Evolutionary conservation across 2,797 vertebrate genomes (phyloP).

Genomic region (Pseudomugil tenellus): DNA sequence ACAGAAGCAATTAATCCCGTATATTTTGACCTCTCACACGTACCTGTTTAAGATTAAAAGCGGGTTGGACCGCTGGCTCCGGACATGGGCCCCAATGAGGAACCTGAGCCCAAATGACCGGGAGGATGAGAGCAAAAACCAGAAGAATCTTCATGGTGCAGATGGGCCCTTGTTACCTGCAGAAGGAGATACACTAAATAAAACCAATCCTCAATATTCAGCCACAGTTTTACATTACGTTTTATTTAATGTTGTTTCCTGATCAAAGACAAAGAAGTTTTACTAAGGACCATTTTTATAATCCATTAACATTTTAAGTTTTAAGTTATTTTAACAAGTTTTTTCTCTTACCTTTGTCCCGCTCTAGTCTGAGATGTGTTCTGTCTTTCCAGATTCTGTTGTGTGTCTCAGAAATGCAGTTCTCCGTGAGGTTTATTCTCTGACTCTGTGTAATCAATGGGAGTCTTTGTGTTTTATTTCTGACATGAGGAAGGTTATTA

Average conservation of each 20-base stretch:
- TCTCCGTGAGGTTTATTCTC: constrained; percentile 28
- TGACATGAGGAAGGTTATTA: constrained; percentile 79
- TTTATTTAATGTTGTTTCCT: background rate
- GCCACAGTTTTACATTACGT: background rate
- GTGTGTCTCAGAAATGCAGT: constrained; percentile 52
- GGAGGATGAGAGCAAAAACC: constrained; percentile 59
- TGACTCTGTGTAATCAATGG: constrained; percentile 58
- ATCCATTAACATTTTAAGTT: background rate
- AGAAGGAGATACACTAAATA: background rate
- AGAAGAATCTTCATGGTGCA: constrained; percentile 67
- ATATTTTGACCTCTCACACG: background rate
- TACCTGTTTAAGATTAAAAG: constrained; percentile 87
- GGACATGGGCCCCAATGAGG: constrained; percentile 85
- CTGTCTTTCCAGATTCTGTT: constrained; percentile 33
- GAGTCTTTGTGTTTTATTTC: constrained; percentile 78
- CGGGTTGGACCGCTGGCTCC: constrained; percentile 76
- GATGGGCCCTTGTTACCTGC: constrained; percentile 28
- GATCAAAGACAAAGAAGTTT: background rate
- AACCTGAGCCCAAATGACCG: constrained; percentile 74
- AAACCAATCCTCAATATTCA: background rate
- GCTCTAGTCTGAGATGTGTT: constrained; percentile 25
- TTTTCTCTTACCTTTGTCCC: constrained; percentile 52
- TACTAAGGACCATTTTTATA: background rate
- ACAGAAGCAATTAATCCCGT: background rate
- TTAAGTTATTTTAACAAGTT: background rate